phyloP scores from a whole-genome alignment of 2,797 vertebrate genomes.

The Sebastes vulpes region DNA sequence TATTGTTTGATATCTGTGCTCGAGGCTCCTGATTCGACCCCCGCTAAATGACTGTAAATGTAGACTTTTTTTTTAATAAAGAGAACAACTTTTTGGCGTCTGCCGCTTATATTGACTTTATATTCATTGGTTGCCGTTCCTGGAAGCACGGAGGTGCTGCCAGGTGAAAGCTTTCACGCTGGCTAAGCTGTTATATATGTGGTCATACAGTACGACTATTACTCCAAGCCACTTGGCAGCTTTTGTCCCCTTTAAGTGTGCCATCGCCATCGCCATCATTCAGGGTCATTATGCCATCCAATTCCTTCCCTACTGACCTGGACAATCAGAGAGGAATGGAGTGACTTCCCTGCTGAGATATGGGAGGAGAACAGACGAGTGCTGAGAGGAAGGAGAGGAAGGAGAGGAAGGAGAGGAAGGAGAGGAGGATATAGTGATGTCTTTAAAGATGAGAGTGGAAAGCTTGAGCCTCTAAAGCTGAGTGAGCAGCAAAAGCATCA shows the following conservation, averaged over 20 bases:
- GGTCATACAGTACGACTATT: background rate
- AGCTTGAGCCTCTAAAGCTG: background rate
- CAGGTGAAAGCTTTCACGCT: background rate
- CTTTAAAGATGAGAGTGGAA: background rate
- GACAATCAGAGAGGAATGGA: conserved; percentile 12
- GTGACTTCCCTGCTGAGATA: conserved; percentile 2
- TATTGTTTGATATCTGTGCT: background rate
- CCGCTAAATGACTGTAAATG: background rate
- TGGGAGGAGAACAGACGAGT: background rate
- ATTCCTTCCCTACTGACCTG: background rate
- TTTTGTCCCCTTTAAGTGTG: conserved; percentile 7
- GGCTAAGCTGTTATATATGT: background rate
- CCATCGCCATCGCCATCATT: background rate
- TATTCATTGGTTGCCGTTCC: background rate
- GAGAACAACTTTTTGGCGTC: background rate
- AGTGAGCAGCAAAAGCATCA: background rate
- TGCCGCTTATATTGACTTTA: background rate
- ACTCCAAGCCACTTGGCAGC: background rate
- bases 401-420: background rate
- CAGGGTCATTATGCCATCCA: background rate
- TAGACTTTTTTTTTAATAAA: background rate
- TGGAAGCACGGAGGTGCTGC: background rate
- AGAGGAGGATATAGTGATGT: background rate
- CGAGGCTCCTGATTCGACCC: background rate
- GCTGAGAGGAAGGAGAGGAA: background rate